Conservation (phyloP, 2,113 vertebrate species). For the Dasypus novemcinctus region DNA sequence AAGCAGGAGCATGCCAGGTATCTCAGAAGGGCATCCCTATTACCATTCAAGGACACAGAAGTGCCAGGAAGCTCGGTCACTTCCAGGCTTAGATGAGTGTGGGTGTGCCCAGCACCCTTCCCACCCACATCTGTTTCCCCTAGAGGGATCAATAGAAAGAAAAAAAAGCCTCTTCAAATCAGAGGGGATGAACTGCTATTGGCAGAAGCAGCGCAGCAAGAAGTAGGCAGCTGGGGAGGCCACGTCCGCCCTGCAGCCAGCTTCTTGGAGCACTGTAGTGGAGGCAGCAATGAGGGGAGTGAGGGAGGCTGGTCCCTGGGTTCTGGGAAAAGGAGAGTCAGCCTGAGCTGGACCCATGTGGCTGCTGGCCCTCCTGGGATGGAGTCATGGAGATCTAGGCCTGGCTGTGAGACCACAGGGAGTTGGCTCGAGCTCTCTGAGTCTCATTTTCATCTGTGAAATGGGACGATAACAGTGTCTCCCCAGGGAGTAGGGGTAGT, state of each 20-base stretch:
- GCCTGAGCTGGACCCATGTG: neutral
- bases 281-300: no score
- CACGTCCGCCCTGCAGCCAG: slow-evolving; percentile 43
- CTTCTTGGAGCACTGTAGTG: neutral
- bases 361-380: neutral
- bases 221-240: slow-evolving; percentile 52
- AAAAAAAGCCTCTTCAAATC: neutral
- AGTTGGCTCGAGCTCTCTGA: neutral
- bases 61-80: neutral
- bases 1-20: neutral
- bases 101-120: neutral
- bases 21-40: neutral
- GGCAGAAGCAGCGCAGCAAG: slow-evolving; percentile 30
- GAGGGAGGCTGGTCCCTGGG: neutral
- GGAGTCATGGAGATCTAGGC: neutral
- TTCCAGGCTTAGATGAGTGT: neutral
- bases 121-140: slow-evolving; percentile 57
- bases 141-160: slow-evolving; percentile 38
- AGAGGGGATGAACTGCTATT: neutral
- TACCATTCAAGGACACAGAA: neutral
- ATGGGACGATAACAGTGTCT: neutral
- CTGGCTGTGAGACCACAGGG: neutral
- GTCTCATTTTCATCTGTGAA: slow-evolving; percentile 21
- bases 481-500: neutral
- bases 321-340: neutral